phyloP scores from a whole-genome alignment of 2,113 vertebrate genomes.

The Indicator maculatus region DNA sequence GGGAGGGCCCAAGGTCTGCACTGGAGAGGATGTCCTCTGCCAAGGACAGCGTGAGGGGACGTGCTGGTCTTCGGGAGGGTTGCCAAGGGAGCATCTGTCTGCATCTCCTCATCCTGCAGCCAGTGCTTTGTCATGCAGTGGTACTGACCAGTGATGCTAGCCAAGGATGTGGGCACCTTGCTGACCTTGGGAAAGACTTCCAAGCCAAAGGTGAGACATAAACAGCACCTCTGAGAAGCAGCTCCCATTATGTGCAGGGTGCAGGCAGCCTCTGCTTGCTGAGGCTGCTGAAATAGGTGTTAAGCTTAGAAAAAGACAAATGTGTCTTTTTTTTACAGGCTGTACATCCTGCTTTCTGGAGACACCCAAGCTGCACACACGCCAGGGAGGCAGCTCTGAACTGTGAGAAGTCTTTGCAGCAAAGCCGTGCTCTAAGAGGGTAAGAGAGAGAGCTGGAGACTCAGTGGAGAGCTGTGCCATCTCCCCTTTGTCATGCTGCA shows the following conservation, averaged over 20 bases:
- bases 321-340: fast-evolving
- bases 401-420: not conserved
- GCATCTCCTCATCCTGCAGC: not conserved
- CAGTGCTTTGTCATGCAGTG: not conserved
- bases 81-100: not conserved
- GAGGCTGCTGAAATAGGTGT: not conserved
- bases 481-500: not conserved
- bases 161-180: fast-evolving
- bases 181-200: not conserved
- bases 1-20: fast-evolving
- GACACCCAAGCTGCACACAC: not conserved
- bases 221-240: not conserved
- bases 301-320: not conserved
- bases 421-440: not conserved
- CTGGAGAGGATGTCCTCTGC: not conserved
- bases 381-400: not conserved
- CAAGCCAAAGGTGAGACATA: fast-evolving
- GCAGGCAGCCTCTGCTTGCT: not conserved
- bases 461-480: not conserved
- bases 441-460: not conserved
- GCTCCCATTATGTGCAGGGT: fast-evolving
- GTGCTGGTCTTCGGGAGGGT: not conserved
- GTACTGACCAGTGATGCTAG: fast-evolving
- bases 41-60: not conserved
- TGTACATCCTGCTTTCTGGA: not conserved